Evolutionary conservation across 1,140 invertebrate species (phyloP), one percentile per base, ranked within the genome.

Genomic region (Drosophila azteca): DNA sequence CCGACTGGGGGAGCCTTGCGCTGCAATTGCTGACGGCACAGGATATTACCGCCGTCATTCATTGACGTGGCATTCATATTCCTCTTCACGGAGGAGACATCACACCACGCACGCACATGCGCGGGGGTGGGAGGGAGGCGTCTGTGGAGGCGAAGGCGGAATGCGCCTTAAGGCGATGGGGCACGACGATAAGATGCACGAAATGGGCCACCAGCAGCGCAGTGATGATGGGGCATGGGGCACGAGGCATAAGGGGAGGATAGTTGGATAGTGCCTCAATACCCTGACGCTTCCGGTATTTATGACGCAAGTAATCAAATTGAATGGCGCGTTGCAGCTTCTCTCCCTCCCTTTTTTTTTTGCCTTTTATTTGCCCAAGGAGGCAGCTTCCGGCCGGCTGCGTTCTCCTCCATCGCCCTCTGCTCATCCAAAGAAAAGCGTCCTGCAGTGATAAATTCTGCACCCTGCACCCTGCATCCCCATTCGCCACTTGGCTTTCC

Each of bases 231-330:
- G 9, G 3, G 13, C 9, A 6, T 24, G 61, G 11, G 4, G 31
- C 24, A 31, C 0, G 24, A 24, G 24, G 24, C 24, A 24, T n/a
- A 5, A 5, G 9, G 39, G 15, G 44, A 31, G 45, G 45, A 11
- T 20, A 26, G 54, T 59, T 73, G 69, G 73, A 29, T 72, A 73
- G 69, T 83, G 80, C 82, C 77, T 85, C 81, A 85, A 85, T 85
- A 87, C 82, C 68, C 82, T 69, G 83, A 87, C 79, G 83, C 83
- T 87, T 87, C 83, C 83, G 83, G 83, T 87, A 87, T 87, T 87
- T 87, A 87, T 87, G 83, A 87, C 76, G 83, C 83, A 87, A 87
- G 83, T 87, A 87, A 87, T 87, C 83, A 87, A 87, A 87, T 87
- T 87, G 83, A 87, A 87, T 87, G 83, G 83, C 52, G 82, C 82